phyloP scores from a whole-genome alignment of 2,797 vertebrate species.

The Nannoperca obscura region DNA sequence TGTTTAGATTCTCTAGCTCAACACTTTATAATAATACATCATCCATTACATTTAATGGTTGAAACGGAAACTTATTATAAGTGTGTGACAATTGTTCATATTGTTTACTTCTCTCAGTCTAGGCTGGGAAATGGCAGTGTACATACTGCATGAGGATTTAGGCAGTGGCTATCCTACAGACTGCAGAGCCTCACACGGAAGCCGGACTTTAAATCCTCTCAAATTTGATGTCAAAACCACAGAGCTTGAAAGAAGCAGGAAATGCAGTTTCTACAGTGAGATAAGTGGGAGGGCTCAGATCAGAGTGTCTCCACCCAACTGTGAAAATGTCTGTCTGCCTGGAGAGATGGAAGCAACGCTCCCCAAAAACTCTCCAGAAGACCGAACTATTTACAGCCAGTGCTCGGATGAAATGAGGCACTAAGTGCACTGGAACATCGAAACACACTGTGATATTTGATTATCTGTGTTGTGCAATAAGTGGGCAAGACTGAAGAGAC shows the following conservation, averaged over 20 bases:
- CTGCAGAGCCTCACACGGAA: conserved; percentile 10
- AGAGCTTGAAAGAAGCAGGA: conserved; percentile 47
- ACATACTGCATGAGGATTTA: not conserved
- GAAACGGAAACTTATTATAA: not conserved
- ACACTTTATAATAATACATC: not conserved
- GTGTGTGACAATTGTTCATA: not conserved
- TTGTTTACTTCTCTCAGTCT: not conserved
- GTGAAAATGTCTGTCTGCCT: conserved; percentile 55
- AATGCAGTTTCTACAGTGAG: conserved; percentile 44
- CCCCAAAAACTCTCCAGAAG: conserved; percentile 1
- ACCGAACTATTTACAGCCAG: conserved; percentile 2
- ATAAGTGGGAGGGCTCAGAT: conserved; percentile 51
- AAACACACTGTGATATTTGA: conserved; percentile 11
- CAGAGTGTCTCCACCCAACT: conserved; percentile 50
- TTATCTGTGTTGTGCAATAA: conserved; percentile 2
- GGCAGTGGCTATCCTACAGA: not conserved
- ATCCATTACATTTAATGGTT: not conserved
- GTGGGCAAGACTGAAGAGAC: not conserved
- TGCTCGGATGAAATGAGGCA: conserved; percentile 31
- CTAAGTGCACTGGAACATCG: conserved; percentile 13
- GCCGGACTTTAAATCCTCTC: conserved; percentile 34
- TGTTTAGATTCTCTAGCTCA: not conserved
- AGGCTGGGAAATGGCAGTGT: not conserved
- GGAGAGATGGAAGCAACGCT: conserved; percentile 43
- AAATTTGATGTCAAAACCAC: conserved; percentile 38